Percentiles rank a stretch among this genome's conserved stretches.
Conservation (phyloP, 2,797 vertebrate genomes). For the Sebastiscus albofasciatus region DNA sequence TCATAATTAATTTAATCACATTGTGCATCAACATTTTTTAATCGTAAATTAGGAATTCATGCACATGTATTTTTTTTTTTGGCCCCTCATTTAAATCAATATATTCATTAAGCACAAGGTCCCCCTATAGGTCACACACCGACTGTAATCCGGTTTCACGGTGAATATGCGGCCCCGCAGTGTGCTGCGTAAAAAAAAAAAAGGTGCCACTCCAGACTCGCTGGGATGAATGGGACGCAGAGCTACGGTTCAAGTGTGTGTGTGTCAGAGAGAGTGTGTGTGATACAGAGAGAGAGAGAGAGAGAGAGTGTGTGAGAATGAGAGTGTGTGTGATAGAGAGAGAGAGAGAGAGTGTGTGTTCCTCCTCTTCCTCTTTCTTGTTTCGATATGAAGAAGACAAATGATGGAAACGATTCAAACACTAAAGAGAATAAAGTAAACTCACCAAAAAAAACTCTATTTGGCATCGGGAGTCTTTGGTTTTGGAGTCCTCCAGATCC, state of each 20-base stretch:
- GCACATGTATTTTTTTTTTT: neutral
- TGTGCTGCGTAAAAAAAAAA: conserved; percentile 43
- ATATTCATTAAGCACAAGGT: conserved; percentile 74
- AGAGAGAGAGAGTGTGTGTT: neutral
- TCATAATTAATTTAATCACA: neutral
- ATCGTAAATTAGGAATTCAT: neutral
- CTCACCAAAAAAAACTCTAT: neutral
- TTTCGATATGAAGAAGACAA: neutral
- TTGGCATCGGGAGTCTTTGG: neutral
- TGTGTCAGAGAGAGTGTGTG: conserved; percentile 9
- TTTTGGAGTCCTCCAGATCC: neutral
- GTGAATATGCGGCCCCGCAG: conserved; percentile 66
- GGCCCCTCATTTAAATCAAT: conserved; percentile 63
- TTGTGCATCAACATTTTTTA: neutral
- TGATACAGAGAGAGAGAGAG: neutral
- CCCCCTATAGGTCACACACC: conserved; percentile 74
- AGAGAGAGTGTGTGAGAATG: neutral
- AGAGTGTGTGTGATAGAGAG: neutral
- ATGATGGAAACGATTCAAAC: neutral
- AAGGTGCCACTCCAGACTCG: conserved; percentile 60
- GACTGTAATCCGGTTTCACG: conserved; percentile 82
- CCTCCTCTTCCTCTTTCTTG: neutral
- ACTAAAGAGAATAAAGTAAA: neutral
- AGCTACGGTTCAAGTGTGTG: conserved; percentile 29
- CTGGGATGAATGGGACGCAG: conserved; percentile 50